Base-by-base conservation (phyloP, 92 coral and sea anemone species). In the Parazoanthus swiftii region DNA sequence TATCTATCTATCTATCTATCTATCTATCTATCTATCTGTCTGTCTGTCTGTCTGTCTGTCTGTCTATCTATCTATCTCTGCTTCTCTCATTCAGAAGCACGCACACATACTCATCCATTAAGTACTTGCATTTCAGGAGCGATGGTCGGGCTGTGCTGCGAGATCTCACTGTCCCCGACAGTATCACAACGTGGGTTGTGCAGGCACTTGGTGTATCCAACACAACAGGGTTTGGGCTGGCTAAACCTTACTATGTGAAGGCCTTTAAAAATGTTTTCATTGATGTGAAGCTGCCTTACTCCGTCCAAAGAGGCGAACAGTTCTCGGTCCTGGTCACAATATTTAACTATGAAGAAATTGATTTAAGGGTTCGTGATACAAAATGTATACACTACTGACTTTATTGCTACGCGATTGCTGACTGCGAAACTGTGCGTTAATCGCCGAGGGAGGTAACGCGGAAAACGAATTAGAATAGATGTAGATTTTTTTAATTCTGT, bases 231-330 rank as follows among this genome's bases (percentile, higher is more conserved):
- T 93, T 97, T 77, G 99, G 98, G 29, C 85, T 97, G 48, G 93
- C 99, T 38, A 89, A 89, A 36, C 97, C 99, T 1, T 85, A 90
- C 79, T 78, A 92, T 71, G 78, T 97, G 33, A 79, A 59, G 66
- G 91, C 90, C 29, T 91, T n/a, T 66, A 93, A 90, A 26, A 21
- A 29, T 1, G 88, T 88, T 74, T 97, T 97, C 77, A 58, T 97
- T 38, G 81, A 94, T 29, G 77, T 97, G 81, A 92, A 90, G 48
- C 70, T 97, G 86, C 99, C 99, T 16, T 95, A 95, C 81, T 93
- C 99, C 15, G 98, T 90, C 70, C 98, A 95, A 76, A 93, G 93
- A 70, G 99, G 99, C n/a, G 99, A 97, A 75, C 99, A 97, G 90
- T 86, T 97, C 39, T 90, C 96, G 5, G 84, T 95, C 9, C 79